Percentiles rank a stretch among this genome's conserved stretches.
Conservation (phyloP, 2,113 vertebrate genomes). For the Pangasianodon gigas region DNA sequence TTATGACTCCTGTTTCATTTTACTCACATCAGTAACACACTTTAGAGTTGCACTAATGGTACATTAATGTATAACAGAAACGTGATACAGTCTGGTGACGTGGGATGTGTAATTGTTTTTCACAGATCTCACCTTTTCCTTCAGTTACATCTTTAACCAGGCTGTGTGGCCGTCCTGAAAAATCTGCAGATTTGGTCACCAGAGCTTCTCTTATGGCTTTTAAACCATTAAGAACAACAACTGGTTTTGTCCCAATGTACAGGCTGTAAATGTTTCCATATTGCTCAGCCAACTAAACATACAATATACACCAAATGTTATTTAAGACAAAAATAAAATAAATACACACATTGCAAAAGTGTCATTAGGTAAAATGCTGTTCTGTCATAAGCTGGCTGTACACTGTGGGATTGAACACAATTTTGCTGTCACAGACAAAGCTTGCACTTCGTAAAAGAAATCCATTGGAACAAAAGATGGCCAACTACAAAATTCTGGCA, state of each 20-base stretch:
- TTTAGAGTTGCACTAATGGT: background rate
- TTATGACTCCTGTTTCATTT: conserved; percentile 61
- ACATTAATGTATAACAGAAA: background rate
- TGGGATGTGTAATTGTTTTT: background rate
- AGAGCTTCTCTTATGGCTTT: conserved; percentile 68
- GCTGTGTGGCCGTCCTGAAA: conserved; percentile 69
- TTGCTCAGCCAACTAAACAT: conserved; percentile 60
- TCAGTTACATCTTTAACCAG: conserved; percentile 47
- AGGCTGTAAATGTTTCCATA: conserved; percentile 72
- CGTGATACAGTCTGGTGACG: background rate
- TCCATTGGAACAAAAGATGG: background rate
- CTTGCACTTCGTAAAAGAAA: background rate
- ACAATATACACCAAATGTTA: background rate
- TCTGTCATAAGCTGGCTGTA: background rate
- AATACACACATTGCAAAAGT: background rate
- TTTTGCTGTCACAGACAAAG: background rate
- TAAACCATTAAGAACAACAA: conserved; percentile 61
- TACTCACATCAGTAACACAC: conserved; percentile 4
- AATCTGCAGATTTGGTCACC: conserved; percentile 62
- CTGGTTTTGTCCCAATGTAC: conserved; percentile 63
- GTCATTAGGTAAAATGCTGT: background rate
- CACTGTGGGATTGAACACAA: background rate
- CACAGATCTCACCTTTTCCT: conserved; percentile 55
- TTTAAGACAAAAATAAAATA: background rate
- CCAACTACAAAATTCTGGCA: background rate